Evolutionary conservation across 2,888 invertebrate species (phyloP), one percentile per base, ranked within the genome.

Genomic region (Melangyna quadrimaculata): DNA sequence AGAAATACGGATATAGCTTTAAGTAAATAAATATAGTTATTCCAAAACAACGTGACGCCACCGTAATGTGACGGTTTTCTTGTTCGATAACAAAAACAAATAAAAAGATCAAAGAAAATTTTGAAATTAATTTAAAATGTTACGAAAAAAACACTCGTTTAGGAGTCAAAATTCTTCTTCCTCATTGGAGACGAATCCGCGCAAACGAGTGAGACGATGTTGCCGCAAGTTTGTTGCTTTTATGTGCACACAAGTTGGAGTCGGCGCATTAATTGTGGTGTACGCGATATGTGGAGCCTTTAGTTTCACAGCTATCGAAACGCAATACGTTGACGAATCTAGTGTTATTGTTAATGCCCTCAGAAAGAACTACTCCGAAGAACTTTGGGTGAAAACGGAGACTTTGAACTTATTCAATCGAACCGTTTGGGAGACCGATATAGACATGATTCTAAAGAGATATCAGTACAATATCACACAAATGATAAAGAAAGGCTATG

Each of bases 211-310:
- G 75, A 97, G 96, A 91, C 96, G 97, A 90, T 97, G 97, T 90
- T 96, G 96, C 89, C 94, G 97, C 53, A 97, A 97, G 91, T 94
- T 97, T 88, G 95, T 97, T 75, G 97, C 97, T 8, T 97, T 97
- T 90, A 97, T 97, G 97, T 97, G 97, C 93, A 97, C 97, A 8
- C 97, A 97, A 94, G 96, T 96, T 89, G 97, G 97, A 88, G 97
- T 97, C 40, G 97, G 97, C 74, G 97, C 96, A 9, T 93, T 97
- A 19, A 96, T 97, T 57, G 96, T 97, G 3, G 95, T 97, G 87
- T 97, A 97, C 91, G 96, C 97, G 32, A 95, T 97, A 73, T 94
- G 97, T 35, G 97, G 97, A 0, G 97, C 97, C 0, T 94, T 96
- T 19, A 94, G 95, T 59, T 97, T 97, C 91, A 95, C 95, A 92